A percentile compares a stretch with the other conserved stretches of the same genome.
phyloP scores from a whole-genome alignment of 2,888 invertebrate species.

The Spodoptera littoralis region DNA sequence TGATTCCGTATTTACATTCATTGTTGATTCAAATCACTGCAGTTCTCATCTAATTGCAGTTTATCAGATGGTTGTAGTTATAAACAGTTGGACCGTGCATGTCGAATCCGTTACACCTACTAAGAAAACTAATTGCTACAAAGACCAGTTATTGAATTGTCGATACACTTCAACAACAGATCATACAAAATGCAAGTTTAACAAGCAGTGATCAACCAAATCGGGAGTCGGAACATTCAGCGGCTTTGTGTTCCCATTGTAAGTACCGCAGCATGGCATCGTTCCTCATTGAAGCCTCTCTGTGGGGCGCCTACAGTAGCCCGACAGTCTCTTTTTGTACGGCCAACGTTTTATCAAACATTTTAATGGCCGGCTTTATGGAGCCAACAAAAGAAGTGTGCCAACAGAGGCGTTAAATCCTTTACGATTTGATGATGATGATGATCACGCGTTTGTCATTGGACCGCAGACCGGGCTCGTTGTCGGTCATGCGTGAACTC shows the following conservation, averaged over 20 bases:
- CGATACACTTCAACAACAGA: constrained; percentile 55
- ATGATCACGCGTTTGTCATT: constrained; percentile 86
- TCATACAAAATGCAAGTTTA: constrained; percentile 62
- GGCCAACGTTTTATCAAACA: constrained; percentile 87
- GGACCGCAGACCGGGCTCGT: constrained; percentile 70
- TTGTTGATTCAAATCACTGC: constrained; percentile 32
- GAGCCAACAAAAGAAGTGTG: constrained; percentile 87
- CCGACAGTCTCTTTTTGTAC: constrained; percentile 84
- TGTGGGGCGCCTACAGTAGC: constrained; percentile 85
- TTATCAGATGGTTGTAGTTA: constrained; percentile 44
- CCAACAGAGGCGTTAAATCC: constrained; percentile 89
- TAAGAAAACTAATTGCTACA: constrained; percentile 16
- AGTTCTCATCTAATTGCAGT: constrained; percentile 44
- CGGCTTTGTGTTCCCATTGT: constrained; percentile 71
- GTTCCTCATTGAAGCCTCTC: constrained; percentile 78
- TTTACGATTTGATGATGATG: constrained; percentile 86
- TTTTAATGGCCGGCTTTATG: constrained; percentile 88
- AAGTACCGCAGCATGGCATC: constrained; percentile 80
- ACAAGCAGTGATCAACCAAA: constrained; percentile 74
- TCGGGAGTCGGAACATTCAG: constrained; percentile 71
- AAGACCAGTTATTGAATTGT: constrained; percentile 48
- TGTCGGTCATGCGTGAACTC: constrained; percentile 71
- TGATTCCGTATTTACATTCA: constrained; percentile 26
- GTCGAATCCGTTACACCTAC: constrained; percentile 30
- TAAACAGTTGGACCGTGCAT: constrained; percentile 18